These are phyloP conservation scores for Lamellibrachia columna DNA, from an alignment of 2,888 invertebrate genomes.

Conservation along the genomic window DNA sequence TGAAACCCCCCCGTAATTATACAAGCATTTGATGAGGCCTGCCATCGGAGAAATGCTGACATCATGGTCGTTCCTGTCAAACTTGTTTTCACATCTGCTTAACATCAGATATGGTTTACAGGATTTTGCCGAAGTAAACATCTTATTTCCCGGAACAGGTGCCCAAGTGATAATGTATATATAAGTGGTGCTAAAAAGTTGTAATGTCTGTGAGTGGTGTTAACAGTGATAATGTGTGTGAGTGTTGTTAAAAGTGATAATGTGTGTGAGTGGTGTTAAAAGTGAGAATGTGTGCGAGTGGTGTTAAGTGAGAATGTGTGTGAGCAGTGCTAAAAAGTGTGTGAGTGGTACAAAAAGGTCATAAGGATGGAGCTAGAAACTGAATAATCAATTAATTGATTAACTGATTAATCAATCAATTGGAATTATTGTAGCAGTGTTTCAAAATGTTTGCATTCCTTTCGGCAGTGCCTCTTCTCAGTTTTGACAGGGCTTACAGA, in stretches of 20 bases:
- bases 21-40: not conserved
- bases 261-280: not conserved
- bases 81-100: not conserved
- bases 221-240: too few species aligned
- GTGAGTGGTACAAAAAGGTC: too few species aligned
- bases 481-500: too few species aligned
- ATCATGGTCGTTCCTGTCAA: not conserved
- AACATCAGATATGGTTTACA: not conserved
- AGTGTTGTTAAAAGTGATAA: not conserved
- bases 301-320: not conserved
- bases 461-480: too few species aligned
- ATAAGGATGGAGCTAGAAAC: too few species aligned
- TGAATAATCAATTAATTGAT: too few species aligned
- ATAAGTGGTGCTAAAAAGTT: too few species aligned
- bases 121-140: not conserved
- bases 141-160: not conserved
- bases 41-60: constrained; percentile 1
- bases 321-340: not conserved
- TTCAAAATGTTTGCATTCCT: too few species aligned
- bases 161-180: not conserved
- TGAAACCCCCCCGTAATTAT: not conserved
- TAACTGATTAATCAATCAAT: too few species aligned
- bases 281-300: too few species aligned
- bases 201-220: not conserved
- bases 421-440: too few species aligned